Base-by-base conservation (phyloP, 1,140 invertebrate genomes). In the Antheraea mylitta region DNA sequence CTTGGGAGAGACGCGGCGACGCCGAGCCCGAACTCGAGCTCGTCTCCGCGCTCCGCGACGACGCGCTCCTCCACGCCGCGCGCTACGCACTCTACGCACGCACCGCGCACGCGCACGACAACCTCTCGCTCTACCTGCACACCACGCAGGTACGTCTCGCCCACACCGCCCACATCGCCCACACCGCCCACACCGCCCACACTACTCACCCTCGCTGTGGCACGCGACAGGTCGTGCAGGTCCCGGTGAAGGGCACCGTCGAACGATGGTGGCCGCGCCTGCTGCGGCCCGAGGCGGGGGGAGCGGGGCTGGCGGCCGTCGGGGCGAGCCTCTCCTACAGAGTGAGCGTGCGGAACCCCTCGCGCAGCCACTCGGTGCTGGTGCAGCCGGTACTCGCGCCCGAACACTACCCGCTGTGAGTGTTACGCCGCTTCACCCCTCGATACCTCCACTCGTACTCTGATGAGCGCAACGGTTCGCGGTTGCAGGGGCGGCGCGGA, bases 121-220 rank as follows among this genome's bases (percentile, higher is more conserved):
- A 64, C 66, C 22, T 63, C 22, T 8, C 67, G 65, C 65, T 68
- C 64, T 36, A 30, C 62, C 64, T 18, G 53, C 63, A 66, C 64
- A 58, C 70, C 18, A 61, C 45, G 36, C 66, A 53, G 66, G 58
- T 16, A 16, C 36, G 16, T 11, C 64, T 61, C 69, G 70, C 58
- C 16, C n/a, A n/a, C 69, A 72, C 66, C 67, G 45, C 60, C n/a
- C n/a, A n/a, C n/a, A n/a, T n/a, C 37, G 36, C 37, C 63, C 77
- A 80, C 72, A 45, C n/a, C n/a, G n/a, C n/a, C n/a, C n/a, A n/a
- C 78, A 48, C 66, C 80, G 64, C 68, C 80, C 16, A 61, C 73
- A 62, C 42, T 82, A 69, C 76, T 79, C 73, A 83, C 76, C 18
- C 68, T n/a, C n/a, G n/a, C 18, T 64, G 59, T 70, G 72, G 76